These are phyloP conservation scores for Xenopus laevis DNA, from an alignment of 2,113 vertebrate species.

Conservation along the genomic window DNA sequence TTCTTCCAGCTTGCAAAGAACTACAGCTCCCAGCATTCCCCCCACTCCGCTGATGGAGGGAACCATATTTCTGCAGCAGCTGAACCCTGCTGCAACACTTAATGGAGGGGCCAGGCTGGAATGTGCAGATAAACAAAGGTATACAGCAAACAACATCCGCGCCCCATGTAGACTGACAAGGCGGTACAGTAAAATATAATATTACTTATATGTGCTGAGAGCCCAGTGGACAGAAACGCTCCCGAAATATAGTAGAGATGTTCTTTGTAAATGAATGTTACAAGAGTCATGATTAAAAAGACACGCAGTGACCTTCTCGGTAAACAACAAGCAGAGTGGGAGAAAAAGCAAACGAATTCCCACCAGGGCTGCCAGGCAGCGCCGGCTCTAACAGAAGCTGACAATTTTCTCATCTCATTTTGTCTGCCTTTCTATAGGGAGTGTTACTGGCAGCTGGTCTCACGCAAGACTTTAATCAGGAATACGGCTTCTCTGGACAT, in stretches of 20 bases:
- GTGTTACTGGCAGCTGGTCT: slow-evolving; percentile 55
- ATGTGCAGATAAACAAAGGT: too few relatives aligned
- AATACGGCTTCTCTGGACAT: slow-evolving; percentile 50
- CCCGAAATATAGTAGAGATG: slow-evolving; percentile 26
- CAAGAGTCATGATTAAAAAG: slow-evolving; percentile 60
- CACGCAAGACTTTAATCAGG: slow-evolving; percentile 57
- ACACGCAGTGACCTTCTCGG: slow-evolving; percentile 61
- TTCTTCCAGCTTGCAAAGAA: too few relatives aligned
- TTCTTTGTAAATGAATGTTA: slow-evolving; percentile 48
- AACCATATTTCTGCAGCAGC: too few relatives aligned
- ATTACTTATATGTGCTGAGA: slow-evolving; percentile 6
- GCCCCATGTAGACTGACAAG: too few relatives aligned
- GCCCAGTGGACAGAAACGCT: slow-evolving; percentile 41
- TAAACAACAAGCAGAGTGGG: slow-evolving; percentile 48
- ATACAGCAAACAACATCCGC: too few relatives aligned
- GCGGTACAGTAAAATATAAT: background rate
- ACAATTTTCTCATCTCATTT: slow-evolving; percentile 63
- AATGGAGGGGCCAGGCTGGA: too few relatives aligned
- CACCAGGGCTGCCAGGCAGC: slow-evolving; percentile 53
- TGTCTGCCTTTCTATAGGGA: slow-evolving; percentile 53
- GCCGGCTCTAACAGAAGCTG: slow-evolving; percentile 58
- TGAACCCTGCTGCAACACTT: too few relatives aligned
- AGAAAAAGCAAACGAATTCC: slow-evolving; percentile 51
- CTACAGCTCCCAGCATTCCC: too few relatives aligned
- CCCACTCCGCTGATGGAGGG: too few relatives aligned